Evolutionary conservation across 2,113 vertebrate genomes (phyloP), one percentile per base, ranked within the genome.

Genomic region (Burhinus bistriatus): DNA sequence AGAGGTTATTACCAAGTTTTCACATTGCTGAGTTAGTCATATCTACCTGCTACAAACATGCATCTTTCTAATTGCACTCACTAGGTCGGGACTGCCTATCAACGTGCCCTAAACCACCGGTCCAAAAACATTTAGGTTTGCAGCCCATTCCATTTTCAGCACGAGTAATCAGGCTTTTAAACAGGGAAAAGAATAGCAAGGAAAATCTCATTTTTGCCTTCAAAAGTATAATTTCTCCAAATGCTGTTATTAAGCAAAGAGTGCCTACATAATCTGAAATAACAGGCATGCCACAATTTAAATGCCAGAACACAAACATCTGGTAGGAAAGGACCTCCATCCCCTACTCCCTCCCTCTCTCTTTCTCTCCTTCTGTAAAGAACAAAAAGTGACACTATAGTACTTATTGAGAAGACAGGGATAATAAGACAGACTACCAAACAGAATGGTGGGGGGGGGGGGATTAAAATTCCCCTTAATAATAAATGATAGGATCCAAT

Each of bases 1-100:
- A 95, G 89, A 68, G 73, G 95, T 97, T 94, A 97, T 92, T 66
- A 62, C 19, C 34, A 77, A 80, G 83, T 29, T 95, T 69, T 40
- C 40, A n/a, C 17, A 8, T 7, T 9, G 27, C 17, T 66, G 29
- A 88, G 38, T 47, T 85, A 44, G 14, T 78, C 59, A 21, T 2
- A 69, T 19, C 81, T 76, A 66, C 45, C 49, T 62, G 62, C 79
- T 71, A 70, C 19, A 1, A 29, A 16, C 72, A 69, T 34, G 78
- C 44, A 26, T 21, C 42, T 18, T 44, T 22, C 77, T 59, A n/a
- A 76, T 8, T 40, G 59, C 11, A 19, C 22, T 83, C 30, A 1
- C 27, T 21, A 18, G 59, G 58, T 83, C 52, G 52, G 58, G 55
- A 32, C 36, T 75, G 27, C n/a, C 42, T 23, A 6, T 51, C 7